Conservation (phyloP, 1,140 invertebrate genomes). For the Orchestia grillus region DNA sequence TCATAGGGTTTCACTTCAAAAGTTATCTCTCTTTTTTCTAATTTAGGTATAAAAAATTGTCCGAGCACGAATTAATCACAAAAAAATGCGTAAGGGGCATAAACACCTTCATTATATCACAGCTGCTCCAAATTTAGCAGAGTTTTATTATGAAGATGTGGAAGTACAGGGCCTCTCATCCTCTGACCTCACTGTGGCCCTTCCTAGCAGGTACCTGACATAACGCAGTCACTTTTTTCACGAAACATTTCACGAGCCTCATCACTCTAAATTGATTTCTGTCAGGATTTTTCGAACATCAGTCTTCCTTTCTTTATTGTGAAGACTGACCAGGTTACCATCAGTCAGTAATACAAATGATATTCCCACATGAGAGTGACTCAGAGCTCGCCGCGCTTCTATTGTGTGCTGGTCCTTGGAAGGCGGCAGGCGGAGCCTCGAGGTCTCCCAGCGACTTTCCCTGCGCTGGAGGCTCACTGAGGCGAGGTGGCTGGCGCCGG, state of each 20-base stretch:
- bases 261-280: background rate
- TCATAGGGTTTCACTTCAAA: background rate
- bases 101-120: background rate
- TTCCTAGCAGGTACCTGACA: background rate
- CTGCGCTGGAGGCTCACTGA: background rate
- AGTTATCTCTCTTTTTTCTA: background rate
- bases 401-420: background rate
- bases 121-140: background rate
- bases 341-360: background rate
- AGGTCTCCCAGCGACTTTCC: background rate
- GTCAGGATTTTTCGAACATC: background rate
- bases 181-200: background rate
- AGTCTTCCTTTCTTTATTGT: background rate
- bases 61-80: background rate
- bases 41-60: background rate
- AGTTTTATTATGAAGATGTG: background rate
- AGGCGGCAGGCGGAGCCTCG: background rate
- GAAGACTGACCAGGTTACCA: background rate
- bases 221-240: background rate
- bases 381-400: background rate
- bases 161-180: background rate
- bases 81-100: background rate
- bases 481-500: background rate
- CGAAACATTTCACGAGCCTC: background rate
- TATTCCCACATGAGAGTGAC: background rate